These are phyloP conservation scores for Bos indicus DNA, from an alignment of 2,113 vertebrate genomes.

Conservation along the genomic window DNA sequence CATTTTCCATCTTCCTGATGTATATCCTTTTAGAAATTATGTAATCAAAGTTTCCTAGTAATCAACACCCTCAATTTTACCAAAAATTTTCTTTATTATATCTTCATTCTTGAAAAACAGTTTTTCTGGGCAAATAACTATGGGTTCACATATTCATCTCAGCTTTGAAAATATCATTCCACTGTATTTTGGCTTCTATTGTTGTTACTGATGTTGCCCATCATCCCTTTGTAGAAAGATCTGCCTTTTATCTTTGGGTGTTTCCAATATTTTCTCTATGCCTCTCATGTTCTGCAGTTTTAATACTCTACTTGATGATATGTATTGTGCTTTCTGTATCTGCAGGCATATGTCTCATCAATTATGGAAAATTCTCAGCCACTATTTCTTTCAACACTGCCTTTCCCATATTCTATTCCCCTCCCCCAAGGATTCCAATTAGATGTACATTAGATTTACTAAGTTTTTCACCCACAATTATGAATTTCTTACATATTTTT, in stretches of 20 bases:
- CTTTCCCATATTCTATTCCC: not conserved
- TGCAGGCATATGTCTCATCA: not conserved
- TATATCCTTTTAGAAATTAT: not conserved
- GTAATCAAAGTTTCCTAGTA: not conserved
- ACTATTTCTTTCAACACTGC: not conserved
- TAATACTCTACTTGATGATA: not conserved
- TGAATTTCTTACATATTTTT: not conserved
- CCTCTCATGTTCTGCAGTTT: not conserved
- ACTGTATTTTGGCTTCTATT: not conserved
- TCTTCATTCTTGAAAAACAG: not conserved
- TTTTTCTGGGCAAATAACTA: not conserved
- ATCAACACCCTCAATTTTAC: not conserved
- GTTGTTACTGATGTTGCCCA: not conserved
- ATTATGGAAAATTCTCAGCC: not conserved
- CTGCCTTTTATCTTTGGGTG: not conserved
- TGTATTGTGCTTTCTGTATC: not conserved
- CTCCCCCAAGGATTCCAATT: not conserved
- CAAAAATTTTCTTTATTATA: not conserved
- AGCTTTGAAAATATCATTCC: not conserved
- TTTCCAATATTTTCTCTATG: not conserved
- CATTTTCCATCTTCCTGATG: not conserved
- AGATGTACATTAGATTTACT: not conserved
- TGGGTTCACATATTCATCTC: not conserved
- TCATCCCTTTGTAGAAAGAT: not conserved
- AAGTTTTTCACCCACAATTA: not conserved